Evolutionary conservation across 2,888 invertebrate genomes (phyloP), one percentile per base, ranked within the genome.

Genomic region (Stenichneumon culpator): DNA sequence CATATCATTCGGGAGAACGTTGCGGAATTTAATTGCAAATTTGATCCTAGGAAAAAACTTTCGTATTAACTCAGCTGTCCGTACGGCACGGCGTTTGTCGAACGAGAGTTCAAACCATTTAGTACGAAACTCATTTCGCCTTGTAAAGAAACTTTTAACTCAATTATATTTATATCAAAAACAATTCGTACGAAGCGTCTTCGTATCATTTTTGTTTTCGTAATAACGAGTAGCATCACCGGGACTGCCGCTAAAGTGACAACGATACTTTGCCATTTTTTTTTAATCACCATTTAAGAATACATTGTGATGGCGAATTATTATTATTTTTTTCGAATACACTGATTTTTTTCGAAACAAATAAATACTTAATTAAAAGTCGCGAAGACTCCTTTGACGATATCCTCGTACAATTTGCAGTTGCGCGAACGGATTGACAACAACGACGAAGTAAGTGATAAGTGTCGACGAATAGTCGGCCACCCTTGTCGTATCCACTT

Each of bases 321-420:
- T 19, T 68, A 1, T 22, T 6, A 63, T 44, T 47, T 50, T n/a
- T 54, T 68, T 67, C 39, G 7, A 39, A 2, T 39, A 2, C 39
- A 54, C 32, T 57, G 50, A 50, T 67, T 63, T 39, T 44, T 11
- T 11, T 16, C 25, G 54, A 57, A 44, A 57, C 60, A 63, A 69
- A 65, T n/a, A 36, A 50, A 44, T 54, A 11, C 9, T 25, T 11
- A 22, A 25, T 57, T 4, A 4, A 28, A 54, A 25, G 7, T 36
- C 14, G 39, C 70, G 19, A 69, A 73, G 28, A 63, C 65, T 52
- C 54, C 39, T 65, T 16, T 36, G 52, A 52, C 7, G 9, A 73
- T 68, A 57, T 63, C 28, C 73, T 84, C 79, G 79, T 78, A 80
- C 80, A 83, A 83, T 84, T 86, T 84, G 85, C 82, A 86, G 82